phyloP scores from a whole-genome alignment of 2,888 invertebrate species.

The Dermolepida albohirtum region DNA sequence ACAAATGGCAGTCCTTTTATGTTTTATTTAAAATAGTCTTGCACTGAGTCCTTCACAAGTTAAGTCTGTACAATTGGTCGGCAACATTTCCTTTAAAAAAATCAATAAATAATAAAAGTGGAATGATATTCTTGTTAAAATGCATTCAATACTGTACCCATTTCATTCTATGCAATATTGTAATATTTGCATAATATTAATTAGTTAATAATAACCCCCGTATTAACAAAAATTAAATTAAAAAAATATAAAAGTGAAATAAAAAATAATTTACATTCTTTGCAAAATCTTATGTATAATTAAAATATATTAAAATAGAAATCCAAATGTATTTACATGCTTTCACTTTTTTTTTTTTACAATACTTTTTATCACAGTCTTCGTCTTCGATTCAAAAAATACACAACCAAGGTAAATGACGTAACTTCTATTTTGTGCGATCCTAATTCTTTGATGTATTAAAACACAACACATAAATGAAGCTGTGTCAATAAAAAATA shows the following conservation, averaged over 20 bases:
- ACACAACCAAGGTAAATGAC: conserved; percentile 14
- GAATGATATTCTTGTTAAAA: conserved; percentile 25
- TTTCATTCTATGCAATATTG: neutral
- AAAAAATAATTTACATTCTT: no score
- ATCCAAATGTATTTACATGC: conserved; percentile 16
- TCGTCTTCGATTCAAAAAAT: conserved; percentile 28
- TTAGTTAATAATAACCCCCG: no score
- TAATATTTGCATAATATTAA: no score
- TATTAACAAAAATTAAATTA: no score
- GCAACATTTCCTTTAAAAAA: conserved; percentile 30
- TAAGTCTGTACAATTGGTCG: conserved; percentile 25
- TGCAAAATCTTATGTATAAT: conserved; percentile 1
- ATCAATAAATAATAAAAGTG: conserved; percentile 28
- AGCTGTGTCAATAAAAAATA: conserved; percentile 33
- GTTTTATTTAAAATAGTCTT: conserved; percentile 19
- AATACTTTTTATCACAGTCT: conserved; percentile 35
- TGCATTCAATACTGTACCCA: conserved; percentile 27
- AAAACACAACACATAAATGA: conserved; percentile 5
- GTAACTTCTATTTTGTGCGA: neutral
- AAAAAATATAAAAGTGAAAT: neutral
- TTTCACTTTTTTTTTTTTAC: no score
- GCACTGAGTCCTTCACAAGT: conserved; percentile 14
- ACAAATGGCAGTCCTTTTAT: conserved; percentile 59
- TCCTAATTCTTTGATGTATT: neutral
- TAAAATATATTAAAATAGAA: conserved; percentile 4